These are phyloP conservation scores for Nemoura dubitans DNA, from an alignment of 2,888 invertebrate genomes.

Conservation along the genomic window DNA sequence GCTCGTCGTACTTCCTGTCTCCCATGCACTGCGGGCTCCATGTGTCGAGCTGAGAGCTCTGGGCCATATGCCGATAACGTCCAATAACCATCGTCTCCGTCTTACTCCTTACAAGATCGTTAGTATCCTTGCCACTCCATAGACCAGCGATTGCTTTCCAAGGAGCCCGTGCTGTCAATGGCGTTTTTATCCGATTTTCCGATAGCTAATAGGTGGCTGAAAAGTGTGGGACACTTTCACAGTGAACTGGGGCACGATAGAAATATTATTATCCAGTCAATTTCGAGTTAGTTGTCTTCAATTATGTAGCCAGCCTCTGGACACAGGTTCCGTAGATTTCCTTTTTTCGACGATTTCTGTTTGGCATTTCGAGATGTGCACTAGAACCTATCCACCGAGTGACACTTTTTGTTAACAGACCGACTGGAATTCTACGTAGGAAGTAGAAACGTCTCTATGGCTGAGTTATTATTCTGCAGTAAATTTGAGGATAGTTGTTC, in stretches of 20 bases:
- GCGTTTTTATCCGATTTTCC: not conserved
- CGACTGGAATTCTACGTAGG: not conserved
- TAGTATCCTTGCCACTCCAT: not conserved
- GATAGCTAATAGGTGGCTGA: not conserved
- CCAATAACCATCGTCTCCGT: not conserved
- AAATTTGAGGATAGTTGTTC: not conserved
- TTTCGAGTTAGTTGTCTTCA: no score
- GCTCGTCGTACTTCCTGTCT: not conserved
- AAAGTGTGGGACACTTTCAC: no score
- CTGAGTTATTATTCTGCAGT: conserved; percentile 4
- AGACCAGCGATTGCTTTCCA: not conserved
- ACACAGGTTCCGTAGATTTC: no score
- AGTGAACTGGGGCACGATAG: no score
- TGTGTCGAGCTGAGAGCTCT: not conserved
- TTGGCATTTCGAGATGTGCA: not conserved
- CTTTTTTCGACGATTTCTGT: no score
- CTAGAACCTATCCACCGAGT: not conserved
- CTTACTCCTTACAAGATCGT: not conserved
- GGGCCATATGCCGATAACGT: not conserved
- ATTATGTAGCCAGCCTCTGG: no score
- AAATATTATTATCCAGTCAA: no score
- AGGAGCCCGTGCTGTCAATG: not conserved
- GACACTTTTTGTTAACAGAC: not conserved
- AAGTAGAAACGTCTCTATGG: not conserved
- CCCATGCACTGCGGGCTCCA: no score